Base-by-base conservation (phyloP, 2,888 invertebrate genomes). In the Amphipyra berbera region DNA sequence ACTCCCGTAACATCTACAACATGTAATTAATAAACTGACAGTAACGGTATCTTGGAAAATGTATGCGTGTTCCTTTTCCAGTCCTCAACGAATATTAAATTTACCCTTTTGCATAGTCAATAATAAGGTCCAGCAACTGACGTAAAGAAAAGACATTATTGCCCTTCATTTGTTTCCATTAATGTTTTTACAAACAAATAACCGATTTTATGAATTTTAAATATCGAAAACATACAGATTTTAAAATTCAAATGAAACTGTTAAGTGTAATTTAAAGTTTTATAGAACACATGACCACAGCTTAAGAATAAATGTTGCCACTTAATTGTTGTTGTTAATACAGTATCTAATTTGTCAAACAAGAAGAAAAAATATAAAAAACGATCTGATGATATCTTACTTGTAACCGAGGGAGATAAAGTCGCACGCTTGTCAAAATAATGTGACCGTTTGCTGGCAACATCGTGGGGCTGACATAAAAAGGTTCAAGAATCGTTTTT, bases 391-490 rank as follows among this genome's bases (percentile, higher is more conserved):
- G 55, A 75, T 83, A 76, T 81, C 79, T 82, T 69, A 75, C 73
- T 82, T 78, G 75, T 79, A 76, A 76, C 62, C 73, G 61, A 77
- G 75, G 77, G 76, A 85, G 87, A 89, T 89, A 88, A 91, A 90
- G 93, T 88, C 89, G 91, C 93, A 93, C 92, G 93, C 91, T 92
- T 90, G 89, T 88, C 84, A 85, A 82, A 84, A 83, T 82, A 83
- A 81, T 76, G 77, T 83, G 68, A 81, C 72, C 82, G 71, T 79
- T 82, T 78, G 77, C 73, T 67, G 69, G 72, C 76, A 81, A 84
- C 81, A 73, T 79, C 71, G 69, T 71, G 67, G 72, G 70, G 70
- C 79, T 76, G 70, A 78, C 79, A 81, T 82, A 80, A 74, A 81
- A 81, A 79, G 75, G 75, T 78, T 74, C 73, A 76, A 77, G 71